Evolutionary conservation across 1,140 invertebrate genomes (phyloP).

Genomic region (Caerostris darwini): DNA sequence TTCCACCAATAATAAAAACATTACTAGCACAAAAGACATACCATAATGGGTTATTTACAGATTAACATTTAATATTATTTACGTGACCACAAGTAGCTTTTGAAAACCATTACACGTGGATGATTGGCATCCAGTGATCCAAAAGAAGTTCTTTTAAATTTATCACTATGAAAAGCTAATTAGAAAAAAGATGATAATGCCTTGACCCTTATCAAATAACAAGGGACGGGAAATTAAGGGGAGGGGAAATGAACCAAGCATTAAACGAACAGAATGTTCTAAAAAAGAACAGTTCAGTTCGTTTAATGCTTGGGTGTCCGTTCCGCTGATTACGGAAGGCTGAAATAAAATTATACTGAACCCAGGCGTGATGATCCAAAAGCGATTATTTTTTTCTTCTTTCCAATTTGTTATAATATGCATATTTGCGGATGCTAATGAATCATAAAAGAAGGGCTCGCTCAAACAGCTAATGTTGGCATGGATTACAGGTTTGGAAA

Average conservation of each 20-base stretch:
- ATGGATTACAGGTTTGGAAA: slow-evolving; percentile 26
- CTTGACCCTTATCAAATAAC: background rate
- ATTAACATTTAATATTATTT: background rate
- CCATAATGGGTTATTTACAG: background rate
- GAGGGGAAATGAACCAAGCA: background rate
- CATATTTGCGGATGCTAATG: slow-evolving; percentile 27
- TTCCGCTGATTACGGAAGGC: slow-evolving; percentile 21
- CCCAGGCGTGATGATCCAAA: background rate
- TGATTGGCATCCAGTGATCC: background rate
- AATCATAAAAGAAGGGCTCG: slow-evolving; percentile 9
- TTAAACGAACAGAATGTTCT: background rate
- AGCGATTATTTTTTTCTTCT: background rate
- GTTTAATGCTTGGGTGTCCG: slow-evolving; percentile 3
- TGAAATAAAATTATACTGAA: background rate
- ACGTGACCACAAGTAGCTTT: background rate
- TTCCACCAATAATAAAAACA: too few species aligned
- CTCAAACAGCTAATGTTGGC: background rate
- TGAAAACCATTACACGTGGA: background rate
- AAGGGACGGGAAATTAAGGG: background rate
- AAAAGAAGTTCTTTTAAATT: background rate
- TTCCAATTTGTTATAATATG: slow-evolving; percentile 25
- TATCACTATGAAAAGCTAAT: background rate
- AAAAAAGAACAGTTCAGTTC: background rate
- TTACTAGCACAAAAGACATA: background rate
- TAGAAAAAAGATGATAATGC: background rate